Evolutionary conservation across 2,113 vertebrate genomes (phyloP), one percentile per base, ranked within the genome.

Genomic region (Pseudorasbora parva): DNA sequence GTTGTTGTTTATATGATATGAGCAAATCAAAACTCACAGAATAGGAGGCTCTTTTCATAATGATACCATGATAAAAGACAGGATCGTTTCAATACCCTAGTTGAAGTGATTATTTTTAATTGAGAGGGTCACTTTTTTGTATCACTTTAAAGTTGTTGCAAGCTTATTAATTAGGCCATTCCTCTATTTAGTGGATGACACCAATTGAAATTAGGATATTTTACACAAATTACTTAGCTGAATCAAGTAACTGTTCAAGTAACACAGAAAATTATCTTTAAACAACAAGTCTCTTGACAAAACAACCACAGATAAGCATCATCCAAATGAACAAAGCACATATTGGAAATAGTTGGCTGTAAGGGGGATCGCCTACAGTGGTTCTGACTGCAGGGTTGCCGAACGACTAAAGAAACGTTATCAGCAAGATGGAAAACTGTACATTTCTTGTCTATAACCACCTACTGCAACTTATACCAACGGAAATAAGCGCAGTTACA

Each of bases 21-120:
- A 66, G 6, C 60, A 30, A 64, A 30, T 15, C 25, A 30, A 64
- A 64, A n/a, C 33, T 33, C 59, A 62, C 10, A 64, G 11, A 37
- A 68, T 15, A 19, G 9, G 17, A 41, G 5, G 1, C 1, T 71
- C 21, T 71, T 37, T 68, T 5, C n/a, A 1, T 14, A 45, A 72
- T 41, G 41, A 72, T n/a, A 72, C 21, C 4, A n/a, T 3, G 17
- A 21, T 10, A 9, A 69, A 23, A 8, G 5, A 45, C 10, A 23
- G 2, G 43, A 76, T 37, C 45, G 56, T 64, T 82, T 45, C 30
- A 10, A 21, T 4, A 49, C 84, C 88, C 57, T 51, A 73, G 45
- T 21, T 85, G 81, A 84, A 83, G 72, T 85, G 79, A 86, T 86
- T 88, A 62, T 66, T 51, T 86, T 86, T 86, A 89, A 89, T 86